Conservation (phyloP, 2,888 invertebrate genomes). For the Catocala nupta region DNA sequence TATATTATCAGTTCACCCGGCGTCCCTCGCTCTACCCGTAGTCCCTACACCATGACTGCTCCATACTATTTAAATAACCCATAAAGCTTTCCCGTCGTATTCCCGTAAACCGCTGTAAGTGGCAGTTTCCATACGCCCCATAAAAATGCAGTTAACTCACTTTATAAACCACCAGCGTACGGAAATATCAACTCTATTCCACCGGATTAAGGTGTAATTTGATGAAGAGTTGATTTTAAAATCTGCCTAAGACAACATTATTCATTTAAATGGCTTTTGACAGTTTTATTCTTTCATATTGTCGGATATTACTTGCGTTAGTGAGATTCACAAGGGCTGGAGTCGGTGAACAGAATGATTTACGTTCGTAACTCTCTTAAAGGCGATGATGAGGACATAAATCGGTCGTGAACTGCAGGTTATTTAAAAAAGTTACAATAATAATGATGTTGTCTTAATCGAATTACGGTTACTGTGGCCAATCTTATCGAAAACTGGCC, state of each 20-base stretch:
- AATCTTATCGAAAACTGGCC: too few relatives aligned
- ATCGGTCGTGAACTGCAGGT: too few relatives aligned
- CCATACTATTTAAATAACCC: conserved; percentile 56
- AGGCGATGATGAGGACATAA: too few relatives aligned
- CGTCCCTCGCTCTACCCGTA: conserved; percentile 23
- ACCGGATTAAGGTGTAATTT: conserved; percentile 14
- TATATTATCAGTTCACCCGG: conserved; percentile 14
- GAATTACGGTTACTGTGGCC: too few relatives aligned
- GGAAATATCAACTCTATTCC: conserved; percentile 26
- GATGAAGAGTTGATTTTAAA: conserved; percentile 23
- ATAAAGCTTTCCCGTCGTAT: conserved; percentile 52
- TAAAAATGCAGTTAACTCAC: conserved; percentile 60
- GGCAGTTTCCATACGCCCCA: conserved; percentile 67
- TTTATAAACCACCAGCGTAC: conserved; percentile 13
- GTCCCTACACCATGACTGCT: conserved; percentile 26
- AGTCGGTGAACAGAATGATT: too few relatives aligned
- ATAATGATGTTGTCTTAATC: too few relatives aligned
- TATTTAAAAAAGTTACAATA: too few relatives aligned
- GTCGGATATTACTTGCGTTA: conserved; percentile 53
- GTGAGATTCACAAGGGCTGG: conserved; percentile 14
- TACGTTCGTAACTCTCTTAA: too few relatives aligned
- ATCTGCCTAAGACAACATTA: conserved; percentile 63
- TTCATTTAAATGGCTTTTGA: conserved; percentile 80
- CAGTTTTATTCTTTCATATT: conserved; percentile 79
- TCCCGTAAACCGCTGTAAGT: conserved; percentile 58